Evolutionary conservation across 2,888 invertebrate genomes (phyloP).

Genomic region (Agonopterix alstromeriana): DNA sequence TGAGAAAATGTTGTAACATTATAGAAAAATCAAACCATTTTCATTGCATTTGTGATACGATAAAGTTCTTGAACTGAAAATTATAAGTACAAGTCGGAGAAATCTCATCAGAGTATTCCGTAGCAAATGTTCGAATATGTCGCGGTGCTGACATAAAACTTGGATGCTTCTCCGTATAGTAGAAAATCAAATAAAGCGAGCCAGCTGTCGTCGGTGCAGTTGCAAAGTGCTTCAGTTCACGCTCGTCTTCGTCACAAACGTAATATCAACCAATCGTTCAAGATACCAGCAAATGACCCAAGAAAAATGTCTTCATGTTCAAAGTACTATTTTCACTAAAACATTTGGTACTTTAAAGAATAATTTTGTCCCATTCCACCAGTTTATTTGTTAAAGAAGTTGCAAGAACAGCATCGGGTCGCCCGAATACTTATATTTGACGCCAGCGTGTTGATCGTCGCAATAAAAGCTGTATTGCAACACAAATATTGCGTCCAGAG

Average conservation of each 20-base stretch:
- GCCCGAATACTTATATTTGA: constrained; percentile 18
- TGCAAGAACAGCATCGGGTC: constrained; percentile 12
- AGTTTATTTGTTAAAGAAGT: constrained; percentile 37
- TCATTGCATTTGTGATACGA: background rate
- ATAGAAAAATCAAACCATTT: background rate
- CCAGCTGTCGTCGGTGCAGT: constrained; percentile 59
- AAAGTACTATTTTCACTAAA: background rate
- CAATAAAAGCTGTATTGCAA: constrained; percentile 66
- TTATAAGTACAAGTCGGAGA: constrained; percentile 24
- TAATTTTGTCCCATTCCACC: constrained; percentile 5
- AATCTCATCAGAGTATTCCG: constrained; percentile 33
- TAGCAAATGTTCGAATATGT: constrained; percentile 30
- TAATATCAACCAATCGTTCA: constrained; percentile 34
- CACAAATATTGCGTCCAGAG: constrained; percentile 61
- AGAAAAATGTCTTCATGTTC: constrained; percentile 23
- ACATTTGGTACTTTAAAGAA: background rate
- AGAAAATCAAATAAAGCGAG: constrained; percentile 63
- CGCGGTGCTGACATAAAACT: constrained; percentile 43
- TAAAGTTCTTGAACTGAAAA: constrained; percentile 4
- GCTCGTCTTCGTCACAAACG: constrained; percentile 51
- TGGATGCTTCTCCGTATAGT: constrained; percentile 42
- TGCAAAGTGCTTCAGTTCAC: constrained; percentile 40
- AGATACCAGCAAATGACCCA: constrained; percentile 30
- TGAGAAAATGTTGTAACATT: too few species aligned
- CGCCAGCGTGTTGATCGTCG: constrained; percentile 50